Evolutionary conservation across 2,888 invertebrate genomes (phyloP).

Genomic region (Coelopa pilipes): DNA sequence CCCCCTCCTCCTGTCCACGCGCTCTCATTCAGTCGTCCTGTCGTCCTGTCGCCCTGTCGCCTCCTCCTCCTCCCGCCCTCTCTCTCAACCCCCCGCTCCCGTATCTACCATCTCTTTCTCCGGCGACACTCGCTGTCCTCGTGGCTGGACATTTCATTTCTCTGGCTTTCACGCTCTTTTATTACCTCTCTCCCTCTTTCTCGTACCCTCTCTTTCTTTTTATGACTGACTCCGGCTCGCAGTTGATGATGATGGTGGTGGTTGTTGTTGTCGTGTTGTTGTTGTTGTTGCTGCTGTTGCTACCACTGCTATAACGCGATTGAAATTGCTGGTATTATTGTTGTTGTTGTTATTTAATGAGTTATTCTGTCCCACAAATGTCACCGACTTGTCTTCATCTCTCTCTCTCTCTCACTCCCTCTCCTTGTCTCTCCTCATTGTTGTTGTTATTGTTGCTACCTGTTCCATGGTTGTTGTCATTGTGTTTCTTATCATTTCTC

Average conservation of each 20-base stretch:
- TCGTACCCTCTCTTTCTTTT: too few species aligned
- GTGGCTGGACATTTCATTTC: background rate
- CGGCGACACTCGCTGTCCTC: background rate
- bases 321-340: too few species aligned
- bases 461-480: background rate
- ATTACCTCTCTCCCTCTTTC: constrained; percentile 4
- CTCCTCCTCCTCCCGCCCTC: background rate
- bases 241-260: too few species aligned
- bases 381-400: background rate
- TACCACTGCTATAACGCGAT: too few species aligned
- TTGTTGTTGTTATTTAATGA: constrained; percentile 15
- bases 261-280: background rate
- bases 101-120: background rate
- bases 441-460: background rate
- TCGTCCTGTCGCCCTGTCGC: background rate
- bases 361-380: constrained; percentile 16
- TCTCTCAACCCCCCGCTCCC: background rate
- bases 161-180: background rate
- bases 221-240: too few species aligned
- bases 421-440: background rate
- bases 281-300: constrained; percentile 26
- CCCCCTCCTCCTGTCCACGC: background rate
- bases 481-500: background rate
- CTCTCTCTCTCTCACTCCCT: too few species aligned
- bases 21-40: background rate